These are phyloP conservation scores for Bemisia tabaci DNA, from an alignment of 1,140 invertebrate genomes.

Conservation along the genomic window DNA sequence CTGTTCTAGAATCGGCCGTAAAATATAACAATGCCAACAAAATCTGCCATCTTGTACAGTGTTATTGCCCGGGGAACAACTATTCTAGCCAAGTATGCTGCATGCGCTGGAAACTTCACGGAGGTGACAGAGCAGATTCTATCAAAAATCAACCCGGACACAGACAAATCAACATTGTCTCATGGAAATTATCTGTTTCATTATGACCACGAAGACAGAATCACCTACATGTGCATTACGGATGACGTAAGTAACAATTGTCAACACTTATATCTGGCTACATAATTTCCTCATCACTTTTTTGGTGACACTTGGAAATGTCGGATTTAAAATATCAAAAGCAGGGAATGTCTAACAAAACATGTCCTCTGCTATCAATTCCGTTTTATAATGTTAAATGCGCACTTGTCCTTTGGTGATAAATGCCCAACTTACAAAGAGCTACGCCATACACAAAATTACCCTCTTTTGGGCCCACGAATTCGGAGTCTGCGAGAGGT, in stretches of 20 bases:
- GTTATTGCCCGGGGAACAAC: constrained; percentile 76
- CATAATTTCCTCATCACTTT: neutral
- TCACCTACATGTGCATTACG: constrained; percentile 87
- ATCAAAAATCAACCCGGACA: constrained; percentile 62
- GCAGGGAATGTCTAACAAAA: too few relatives aligned
- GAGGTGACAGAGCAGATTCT: constrained; percentile 88
- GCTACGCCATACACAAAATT: too few relatives aligned
- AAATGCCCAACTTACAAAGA: too few relatives aligned
- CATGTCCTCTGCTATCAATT: too few relatives aligned
- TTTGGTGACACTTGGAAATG: neutral
- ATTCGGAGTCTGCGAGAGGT: too few relatives aligned
- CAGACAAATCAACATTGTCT: constrained; percentile 82
- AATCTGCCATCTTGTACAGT: constrained; percentile 63
- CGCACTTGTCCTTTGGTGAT: too few relatives aligned
- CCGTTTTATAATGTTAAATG: too few relatives aligned
- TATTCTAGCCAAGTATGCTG: constrained; percentile 76
- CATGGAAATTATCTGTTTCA: constrained; percentile 87
- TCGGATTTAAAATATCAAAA: too few relatives aligned
- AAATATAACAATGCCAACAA: neutral
- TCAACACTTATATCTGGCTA: too few relatives aligned
- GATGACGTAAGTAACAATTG: constrained; percentile 66
- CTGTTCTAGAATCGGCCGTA: too few relatives aligned
- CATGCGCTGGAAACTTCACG: constrained; percentile 81
- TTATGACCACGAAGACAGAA: constrained; percentile 71
- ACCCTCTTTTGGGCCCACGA: too few relatives aligned